Conservation (phyloP, 2,113 vertebrate species). For the Phalacrocorax pelagicus region DNA sequence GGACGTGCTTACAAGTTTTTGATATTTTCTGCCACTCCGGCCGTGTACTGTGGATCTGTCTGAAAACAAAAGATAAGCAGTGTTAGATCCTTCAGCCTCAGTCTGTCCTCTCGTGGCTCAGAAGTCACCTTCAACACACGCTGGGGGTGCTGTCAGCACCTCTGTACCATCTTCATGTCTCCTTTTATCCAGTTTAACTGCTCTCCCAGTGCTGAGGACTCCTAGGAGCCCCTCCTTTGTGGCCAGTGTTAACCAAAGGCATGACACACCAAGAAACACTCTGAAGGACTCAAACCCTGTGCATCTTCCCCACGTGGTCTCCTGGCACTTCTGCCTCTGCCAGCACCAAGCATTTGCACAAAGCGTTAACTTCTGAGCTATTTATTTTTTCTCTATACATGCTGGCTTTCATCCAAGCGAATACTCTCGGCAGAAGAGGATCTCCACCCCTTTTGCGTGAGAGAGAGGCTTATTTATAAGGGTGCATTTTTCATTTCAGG, state of each 20-base stretch:
- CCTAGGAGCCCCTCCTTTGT: background rate
- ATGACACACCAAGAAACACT: background rate
- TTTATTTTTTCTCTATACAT: background rate
- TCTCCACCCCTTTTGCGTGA: background rate
- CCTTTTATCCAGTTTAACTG: background rate
- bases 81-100: background rate
- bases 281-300: background rate
- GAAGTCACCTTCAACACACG: background rate
- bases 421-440: background rate
- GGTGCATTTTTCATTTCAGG: background rate
- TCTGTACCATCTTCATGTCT: background rate
- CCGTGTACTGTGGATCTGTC: slow-evolving; percentile 82
- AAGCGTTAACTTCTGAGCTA: background rate
- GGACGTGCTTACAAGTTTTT: slow-evolving; percentile 80
- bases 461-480: background rate
- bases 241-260: background rate
- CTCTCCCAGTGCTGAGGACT: background rate
- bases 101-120: background rate
- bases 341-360: background rate
- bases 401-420: background rate
- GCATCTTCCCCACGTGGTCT: background rate
- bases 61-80: slow-evolving; percentile 67
- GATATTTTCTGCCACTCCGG: slow-evolving; percentile 81
- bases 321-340: background rate
- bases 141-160: background rate